Conservation (phyloP, 2,888 invertebrate species). For the Diplolepis rosae region DNA sequence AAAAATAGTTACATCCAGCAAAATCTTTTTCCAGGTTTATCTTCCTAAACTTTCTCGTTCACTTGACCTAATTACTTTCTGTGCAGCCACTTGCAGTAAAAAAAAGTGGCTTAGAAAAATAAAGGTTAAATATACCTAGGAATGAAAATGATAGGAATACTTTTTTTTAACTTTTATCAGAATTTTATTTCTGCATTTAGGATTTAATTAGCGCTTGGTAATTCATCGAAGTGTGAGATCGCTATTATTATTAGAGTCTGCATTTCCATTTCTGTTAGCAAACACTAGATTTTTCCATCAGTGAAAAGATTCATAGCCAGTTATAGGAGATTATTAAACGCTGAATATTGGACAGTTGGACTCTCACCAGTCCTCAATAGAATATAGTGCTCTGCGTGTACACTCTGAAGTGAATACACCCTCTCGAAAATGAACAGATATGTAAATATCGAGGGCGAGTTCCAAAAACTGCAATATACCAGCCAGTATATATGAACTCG, state of each 20-base stretch:
- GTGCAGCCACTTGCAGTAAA: too few relatives aligned
- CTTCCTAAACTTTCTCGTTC: too few relatives aligned
- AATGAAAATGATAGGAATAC: background rate
- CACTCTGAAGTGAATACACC: constrained; percentile 11
- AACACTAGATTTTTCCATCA: constrained; percentile 33
- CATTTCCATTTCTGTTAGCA: constrained; percentile 18
- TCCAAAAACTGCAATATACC: constrained; percentile 20
- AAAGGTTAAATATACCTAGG: background rate
- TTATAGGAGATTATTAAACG: constrained; percentile 54
- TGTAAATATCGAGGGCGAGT: constrained; percentile 26
- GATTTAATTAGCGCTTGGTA: too few relatives aligned
- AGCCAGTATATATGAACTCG: background rate
- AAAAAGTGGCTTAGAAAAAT: too few relatives aligned
- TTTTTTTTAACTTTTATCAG: background rate
- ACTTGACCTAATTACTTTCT: too few relatives aligned
- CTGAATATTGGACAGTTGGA: constrained; percentile 48
- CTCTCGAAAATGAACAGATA: constrained; percentile 31
- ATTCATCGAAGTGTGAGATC: constrained; percentile 3
- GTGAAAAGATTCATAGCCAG: constrained; percentile 44
- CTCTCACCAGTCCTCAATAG: constrained; percentile 42
- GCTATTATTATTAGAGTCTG: constrained; percentile 9
- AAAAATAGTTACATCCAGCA: too few relatives aligned
- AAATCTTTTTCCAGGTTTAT: too few relatives aligned
- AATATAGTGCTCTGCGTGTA: constrained; percentile 23
- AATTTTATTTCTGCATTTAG: background rate